Percentiles rank a stretch among this genome's conserved stretches.
These are phyloP conservation scores for Xiphorhynchus erythropygius DNA, from an alignment of 2,797 vertebrate species.

Conservation along the genomic window DNA sequence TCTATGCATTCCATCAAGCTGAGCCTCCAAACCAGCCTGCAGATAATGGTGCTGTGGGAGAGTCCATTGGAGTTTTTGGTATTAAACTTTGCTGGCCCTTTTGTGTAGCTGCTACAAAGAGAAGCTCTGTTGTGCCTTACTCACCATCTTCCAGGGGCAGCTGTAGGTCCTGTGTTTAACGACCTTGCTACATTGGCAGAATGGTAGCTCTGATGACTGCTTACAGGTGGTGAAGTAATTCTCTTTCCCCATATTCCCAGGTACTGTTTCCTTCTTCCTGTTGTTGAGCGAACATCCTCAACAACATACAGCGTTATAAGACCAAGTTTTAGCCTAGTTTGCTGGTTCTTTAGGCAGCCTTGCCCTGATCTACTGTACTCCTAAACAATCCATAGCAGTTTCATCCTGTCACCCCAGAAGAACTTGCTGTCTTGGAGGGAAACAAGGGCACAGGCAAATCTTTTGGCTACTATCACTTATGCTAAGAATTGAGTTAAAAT, in stretches of 20 bases:
- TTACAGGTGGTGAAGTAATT: neutral
- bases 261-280: neutral
- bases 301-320: neutral
- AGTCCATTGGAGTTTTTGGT: neutral
- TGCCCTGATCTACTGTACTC: neutral
- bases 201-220: rapidly evolving
- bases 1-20: neutral
- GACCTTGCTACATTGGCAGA: rapidly evolving
- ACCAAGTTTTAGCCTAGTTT: neutral
- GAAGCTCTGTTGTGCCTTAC: neutral
- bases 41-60: neutral
- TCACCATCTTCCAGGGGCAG: neutral
- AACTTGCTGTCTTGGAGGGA: neutral
- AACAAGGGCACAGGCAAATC: neutral
- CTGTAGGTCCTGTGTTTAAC: neutral
- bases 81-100: neutral
- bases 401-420: neutral
- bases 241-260: neutral
- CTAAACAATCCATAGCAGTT: neutral
- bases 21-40: neutral
- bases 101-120: neutral
- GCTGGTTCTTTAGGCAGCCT: neutral
- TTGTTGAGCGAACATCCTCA: neutral
- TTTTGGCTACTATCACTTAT: neutral
- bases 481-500: neutral